Evolutionary conservation across 2,888 invertebrate genomes (phyloP), one percentile per base, ranked within the genome.

Genomic region (Meteorus colon): DNA sequence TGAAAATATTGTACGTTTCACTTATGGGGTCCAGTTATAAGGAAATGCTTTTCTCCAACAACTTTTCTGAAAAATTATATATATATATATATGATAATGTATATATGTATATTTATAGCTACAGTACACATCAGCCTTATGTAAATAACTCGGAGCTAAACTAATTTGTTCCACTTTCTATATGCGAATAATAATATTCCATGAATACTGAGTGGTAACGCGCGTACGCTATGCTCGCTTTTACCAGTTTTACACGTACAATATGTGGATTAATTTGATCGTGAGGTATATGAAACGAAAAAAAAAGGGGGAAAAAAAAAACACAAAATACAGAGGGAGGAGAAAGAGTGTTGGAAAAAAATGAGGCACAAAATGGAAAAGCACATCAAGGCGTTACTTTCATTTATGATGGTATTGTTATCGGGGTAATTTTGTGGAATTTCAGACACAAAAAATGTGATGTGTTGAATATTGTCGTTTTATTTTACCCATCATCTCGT

Each of bases 121-220:
- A 77, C 69, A 48, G 34, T 19, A 66, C 73, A 78, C 73, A 77
- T 73, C 74, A 69, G 34, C 34, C 60, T 45, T 31, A 79, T 80
- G 81, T 80, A 82, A 82, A 83, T 81, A 81, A 79, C 81, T 69
- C 71, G 63, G 60, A 75, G 79, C 75, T 80, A 78, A 82, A 78
- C 81, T 82, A 82, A 82, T 83, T 82, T 80, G 78, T 78, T 75
- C 78, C 59, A 27, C 60, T 67, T 59, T 51, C 68, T 29, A n/a
- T 59, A 41, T 31, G 75, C 74, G 67, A 69, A 48, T 51, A 80
- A 79, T 80, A 82, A 83, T 86, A 85, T 86, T 84, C 84, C 82
- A 86, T 86, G 86, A 86, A 86, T 86, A 86, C 85, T 79, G 84
- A 86, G 79, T 77, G 80, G 81, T 79, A 62, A 73, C 77, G 78